Evolutionary conservation across 1,140 invertebrate species (phyloP).

Genomic region (Drosophila tristis): DNA sequence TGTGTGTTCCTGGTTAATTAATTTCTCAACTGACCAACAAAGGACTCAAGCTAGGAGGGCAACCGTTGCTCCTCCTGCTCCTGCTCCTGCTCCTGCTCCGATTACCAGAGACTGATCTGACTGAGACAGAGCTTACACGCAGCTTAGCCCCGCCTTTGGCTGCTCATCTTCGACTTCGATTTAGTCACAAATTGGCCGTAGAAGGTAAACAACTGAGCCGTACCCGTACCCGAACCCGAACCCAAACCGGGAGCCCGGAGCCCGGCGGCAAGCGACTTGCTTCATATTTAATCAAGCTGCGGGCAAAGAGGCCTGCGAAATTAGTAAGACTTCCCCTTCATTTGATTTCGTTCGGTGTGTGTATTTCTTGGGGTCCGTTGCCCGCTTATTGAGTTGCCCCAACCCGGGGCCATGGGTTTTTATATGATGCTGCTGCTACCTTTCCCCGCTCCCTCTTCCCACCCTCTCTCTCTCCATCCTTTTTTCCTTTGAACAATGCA

Average conservation of each 20-base stretch:
- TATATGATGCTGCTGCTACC: conserved; percentile 53
- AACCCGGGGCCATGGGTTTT: conserved; percentile 68
- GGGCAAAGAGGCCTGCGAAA: conserved; percentile 40
- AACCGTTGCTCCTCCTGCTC: conserved; percentile 2
- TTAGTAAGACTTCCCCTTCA: conserved; percentile 69
- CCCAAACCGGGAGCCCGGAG: too few relatives aligned
- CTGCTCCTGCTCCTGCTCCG: neutral
- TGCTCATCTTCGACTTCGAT: conserved; percentile 55
- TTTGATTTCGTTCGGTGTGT: conserved; percentile 9
- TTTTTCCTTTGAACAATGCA: conserved; percentile 50
- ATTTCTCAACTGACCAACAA: conserved; percentile 76
- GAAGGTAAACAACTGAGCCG: conserved; percentile 39
- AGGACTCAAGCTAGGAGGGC: conserved; percentile 35
- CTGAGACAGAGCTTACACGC: conserved; percentile 59
- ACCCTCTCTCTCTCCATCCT: neutral
- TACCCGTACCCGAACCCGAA: neutral
- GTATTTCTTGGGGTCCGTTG: conserved; percentile 19
- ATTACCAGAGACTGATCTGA: conserved; percentile 32
- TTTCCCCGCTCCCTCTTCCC: conserved; percentile 19
- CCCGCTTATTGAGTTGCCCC: conserved; percentile 74
- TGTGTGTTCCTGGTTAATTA: conserved; percentile 76
- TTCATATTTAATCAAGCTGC: conserved; percentile 74
- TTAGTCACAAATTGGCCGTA: conserved; percentile 76
- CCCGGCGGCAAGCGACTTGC: conserved; percentile 36
- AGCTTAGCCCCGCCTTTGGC: conserved; percentile 47